Evolutionary conservation across 2,888 invertebrate genomes (phyloP), one percentile per base, ranked within the genome.

Genomic region (Mayetiola destructor): DNA sequence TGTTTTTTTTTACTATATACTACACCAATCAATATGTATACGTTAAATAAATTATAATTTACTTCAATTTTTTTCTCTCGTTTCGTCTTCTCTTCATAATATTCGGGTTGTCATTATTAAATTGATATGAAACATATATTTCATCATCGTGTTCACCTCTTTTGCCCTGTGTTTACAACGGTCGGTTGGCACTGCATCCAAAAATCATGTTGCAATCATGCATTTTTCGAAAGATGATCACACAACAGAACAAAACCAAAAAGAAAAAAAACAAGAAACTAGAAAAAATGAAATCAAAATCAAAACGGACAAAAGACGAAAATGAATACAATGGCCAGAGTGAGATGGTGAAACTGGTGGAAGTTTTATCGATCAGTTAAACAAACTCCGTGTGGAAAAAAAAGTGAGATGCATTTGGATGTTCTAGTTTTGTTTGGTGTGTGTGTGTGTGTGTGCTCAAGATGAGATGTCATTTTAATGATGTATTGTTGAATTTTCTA

Each of bases 391-490:
- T n/a, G n/a, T n/a, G n/a, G n/a, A n/a, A n/a, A n/a, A n/a, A n/a
- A n/a, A n/a, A n/a, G n/a, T 4, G 48, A 48, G 27, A 48, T 48
- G 48, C 48, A 27, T 48, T 40, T 21, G 39, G 8, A 14, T 40
- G 40, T 10, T 21, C n/a, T n/a, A n/a, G 20, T 40, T 20, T 40
- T 48, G 23, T 48, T 48, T 27, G 2, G 4, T 9, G 2, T 27
- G 4, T 48, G 14, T 6, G 3, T n/a, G 16, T 39, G 39, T 53
- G 52, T 30, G 30, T 30, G 29, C 18, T 12, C 5, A 32, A 53
- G 53, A 53, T 53, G 53, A 53, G 53, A 53, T 53, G 53, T 53
- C 53, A 53, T 53, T 53, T 53, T 53, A 53, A 53, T 53, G 53
- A 53, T 53, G 53, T 53, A 53, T 53, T 53, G 53, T 53, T 48